Base-by-base conservation (phyloP, 2,113 vertebrate genomes). In the Hiodon tergisus region DNA sequence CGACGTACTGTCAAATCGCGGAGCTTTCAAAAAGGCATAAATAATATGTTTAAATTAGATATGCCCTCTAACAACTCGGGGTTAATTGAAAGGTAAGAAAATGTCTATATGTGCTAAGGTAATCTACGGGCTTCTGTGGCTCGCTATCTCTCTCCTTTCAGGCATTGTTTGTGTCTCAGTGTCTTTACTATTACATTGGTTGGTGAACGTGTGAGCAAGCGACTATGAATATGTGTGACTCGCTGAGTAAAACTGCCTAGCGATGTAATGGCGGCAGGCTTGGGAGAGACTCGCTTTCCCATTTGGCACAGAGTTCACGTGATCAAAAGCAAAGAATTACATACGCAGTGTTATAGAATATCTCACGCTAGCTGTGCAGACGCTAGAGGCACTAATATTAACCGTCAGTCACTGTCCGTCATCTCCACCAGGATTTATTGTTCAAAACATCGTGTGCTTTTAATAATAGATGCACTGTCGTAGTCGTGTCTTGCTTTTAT, bases 251-350 rank as follows among this genome's bases (percentile, higher is more conserved):
- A 70, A 78, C 68, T 77, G 81, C 66, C 83, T 31, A 81, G 76
- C 82, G 80, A 79, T 88, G 89, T 91, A 90, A 92, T 91, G 90
- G 90, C 89, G 89, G 89, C 89, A 85, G 87, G 85, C 86, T 84
- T 85, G 78, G 79, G 81, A 83, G 72, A 87, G 84, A 87, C 87
- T 88, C 86, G 86, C 87, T 86, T 86, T 88, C 85, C 86, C 81
- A 85, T 90, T 88, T 80, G 88, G 81, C 89, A 83, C 88, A 85
- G 73, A 85, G 78, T 74, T 81, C 89, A 90, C 87, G 87, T 90
- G 86, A 89, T 84, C 84, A 79, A 86, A 89, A 65, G 84, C 86
- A 11, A 76, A 77, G 86, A 80, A 86, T 87, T 86, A 88, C 83
- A 81, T 65, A 46, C 62, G 82, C 81, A 76, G 17, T 73, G 79